Base-by-base conservation (phyloP, 2,113 vertebrate species). In the Nerophis ophidion region DNA sequence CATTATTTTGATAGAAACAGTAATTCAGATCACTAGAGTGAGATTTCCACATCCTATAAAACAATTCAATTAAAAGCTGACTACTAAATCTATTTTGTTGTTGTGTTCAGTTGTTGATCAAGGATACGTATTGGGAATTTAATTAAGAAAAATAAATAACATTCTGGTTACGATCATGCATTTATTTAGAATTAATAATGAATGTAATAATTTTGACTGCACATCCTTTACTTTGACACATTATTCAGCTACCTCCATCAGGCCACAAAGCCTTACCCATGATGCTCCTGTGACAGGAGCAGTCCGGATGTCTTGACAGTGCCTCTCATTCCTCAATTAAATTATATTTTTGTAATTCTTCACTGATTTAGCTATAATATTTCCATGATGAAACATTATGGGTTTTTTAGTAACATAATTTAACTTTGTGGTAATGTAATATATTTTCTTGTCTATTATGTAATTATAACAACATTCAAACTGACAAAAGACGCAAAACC, bases 231-330 rank as follows among this genome's bases (percentile, higher is more conserved):
- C 77, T 3, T 1, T 53, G 49, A 48, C 56, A 92, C 90, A 79
- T 92, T 40, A 76, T 84, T 49, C 86, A 86, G 66, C 90, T 92
- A 38, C 90, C 89, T 1, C 66, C 81, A 40, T 82, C 75, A 49
- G 88, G 88, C 17, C 85, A 90, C 69, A 81, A 82, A 38, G 76
- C 63, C 35, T 66, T 89, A 62, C 63, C 76, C 47, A 67, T 4
- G 63, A 66, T 85, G 65, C 50, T 61, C 34, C 71, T 89, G 45
- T 87, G 74, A 87, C 6, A 8, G 26, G 7, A 52, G 26, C 7
- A 34, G 14, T 13, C 11, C 19, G 5, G 26, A 52, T 34, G 50
- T 52, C 26, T 34, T 52, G 3, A 34, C 33, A 52, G 1, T 35
- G 15, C 50, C 26, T 13, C 11, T 4, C 26, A 8, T 15, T 26